Conservation (phyloP, 2,888 invertebrate species). For the Oeneis ivallda region DNA sequence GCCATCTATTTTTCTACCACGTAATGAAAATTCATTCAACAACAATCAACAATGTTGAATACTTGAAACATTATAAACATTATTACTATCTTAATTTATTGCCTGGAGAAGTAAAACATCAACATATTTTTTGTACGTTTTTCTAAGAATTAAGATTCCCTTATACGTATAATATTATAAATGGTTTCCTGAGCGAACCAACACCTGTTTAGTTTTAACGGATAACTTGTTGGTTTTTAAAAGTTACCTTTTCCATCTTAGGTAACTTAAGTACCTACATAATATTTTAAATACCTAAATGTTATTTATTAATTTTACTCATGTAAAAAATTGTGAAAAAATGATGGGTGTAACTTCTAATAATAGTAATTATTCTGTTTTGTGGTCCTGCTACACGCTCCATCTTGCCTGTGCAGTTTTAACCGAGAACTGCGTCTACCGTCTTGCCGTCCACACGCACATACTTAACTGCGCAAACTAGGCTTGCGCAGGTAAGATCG, state of each 20-base stretch:
- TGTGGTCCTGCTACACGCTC: no score
- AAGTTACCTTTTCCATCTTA: slow-evolving; percentile 2
- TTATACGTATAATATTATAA: slow-evolving; percentile 33
- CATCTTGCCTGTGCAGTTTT: no score
- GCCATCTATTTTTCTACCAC: slow-evolving; percentile 5
- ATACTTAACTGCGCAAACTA: no score
- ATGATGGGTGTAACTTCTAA: no score
- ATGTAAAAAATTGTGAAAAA: no score
- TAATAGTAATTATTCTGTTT: no score
- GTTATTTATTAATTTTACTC: slow-evolving; percentile 4
- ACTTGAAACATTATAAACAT: background rate
- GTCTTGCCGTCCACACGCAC: no score
- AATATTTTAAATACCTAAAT: slow-evolving; percentile 20
- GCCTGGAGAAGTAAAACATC: slow-evolving; percentile 12
- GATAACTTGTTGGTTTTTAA: slow-evolving; percentile 23
- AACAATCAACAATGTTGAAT: background rate
- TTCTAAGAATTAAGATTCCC: slow-evolving; percentile 29
- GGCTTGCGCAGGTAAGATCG: no score
- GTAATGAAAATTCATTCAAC: background rate
- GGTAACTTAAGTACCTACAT: background rate
- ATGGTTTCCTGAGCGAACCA: slow-evolving; percentile 33
- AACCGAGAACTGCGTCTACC: no score
- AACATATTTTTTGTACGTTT: slow-evolving; percentile 12
- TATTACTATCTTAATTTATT: slow-evolving; percentile 5
- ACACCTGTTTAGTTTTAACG: slow-evolving; percentile 33